phyloP scores from a whole-genome alignment of 2,113 vertebrate species.

The Chloropsis cyanopogon region DNA sequence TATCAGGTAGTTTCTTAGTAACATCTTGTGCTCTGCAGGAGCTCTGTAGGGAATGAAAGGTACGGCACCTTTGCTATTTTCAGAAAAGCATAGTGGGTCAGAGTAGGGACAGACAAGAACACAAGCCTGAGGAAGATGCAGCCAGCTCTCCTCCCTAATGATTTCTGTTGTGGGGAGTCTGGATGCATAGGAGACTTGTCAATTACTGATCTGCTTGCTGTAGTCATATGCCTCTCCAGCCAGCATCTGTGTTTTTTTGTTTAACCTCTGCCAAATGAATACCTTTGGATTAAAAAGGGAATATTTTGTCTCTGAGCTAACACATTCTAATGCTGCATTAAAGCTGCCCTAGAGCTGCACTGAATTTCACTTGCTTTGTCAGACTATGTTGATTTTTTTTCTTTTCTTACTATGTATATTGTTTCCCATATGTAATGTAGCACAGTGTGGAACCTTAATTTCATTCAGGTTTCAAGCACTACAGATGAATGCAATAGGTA shows the following conservation, averaged over 20 bases:
- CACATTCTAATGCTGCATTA: constrained; percentile 74
- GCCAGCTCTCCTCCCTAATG: constrained; percentile 7
- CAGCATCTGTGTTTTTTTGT: constrained; percentile 72
- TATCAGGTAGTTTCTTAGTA: not conserved
- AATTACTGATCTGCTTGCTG: constrained; percentile 71
- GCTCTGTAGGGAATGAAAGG: not conserved
- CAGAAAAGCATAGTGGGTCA: not conserved
- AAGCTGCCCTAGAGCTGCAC: constrained; percentile 74
- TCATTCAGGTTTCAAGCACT: constrained; percentile 72
- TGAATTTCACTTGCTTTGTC: constrained; percentile 70
- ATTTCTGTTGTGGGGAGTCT: not conserved
- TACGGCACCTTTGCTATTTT: not conserved
- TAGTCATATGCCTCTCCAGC: constrained; percentile 72
- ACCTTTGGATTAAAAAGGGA: constrained; percentile 67
- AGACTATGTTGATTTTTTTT: constrained; percentile 46
- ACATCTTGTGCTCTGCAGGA: not conserved
- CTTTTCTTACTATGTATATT: constrained; percentile 51
- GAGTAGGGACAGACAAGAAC: not conserved
- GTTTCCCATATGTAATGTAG: constrained; percentile 73
- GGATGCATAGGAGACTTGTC: constrained; percentile 36
- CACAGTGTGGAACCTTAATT: constrained; percentile 70
- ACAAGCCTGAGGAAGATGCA: not conserved
- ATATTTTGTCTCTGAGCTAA: constrained; percentile 69
- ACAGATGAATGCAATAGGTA: constrained; percentile 75
- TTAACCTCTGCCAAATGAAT: constrained; percentile 73